These are phyloP conservation scores for Pristionchus pacificus DNA, from an alignment of 1,140 invertebrate species.

Conservation along the genomic window DNA sequence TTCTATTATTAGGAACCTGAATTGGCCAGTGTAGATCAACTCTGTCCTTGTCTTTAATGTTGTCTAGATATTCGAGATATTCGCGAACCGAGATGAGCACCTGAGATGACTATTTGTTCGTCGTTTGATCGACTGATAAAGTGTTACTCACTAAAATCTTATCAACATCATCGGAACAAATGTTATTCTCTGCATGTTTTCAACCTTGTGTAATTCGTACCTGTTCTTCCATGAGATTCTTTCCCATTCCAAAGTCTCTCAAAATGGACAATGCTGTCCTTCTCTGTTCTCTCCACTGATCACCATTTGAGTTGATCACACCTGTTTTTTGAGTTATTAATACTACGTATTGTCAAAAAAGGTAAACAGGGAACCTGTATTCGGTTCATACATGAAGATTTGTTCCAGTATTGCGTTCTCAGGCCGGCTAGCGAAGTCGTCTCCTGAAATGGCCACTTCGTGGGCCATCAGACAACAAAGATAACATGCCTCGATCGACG, in stretches of 20 bases:
- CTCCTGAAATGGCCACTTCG: neutral
- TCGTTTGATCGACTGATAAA: too few relatives aligned
- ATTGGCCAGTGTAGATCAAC: neutral
- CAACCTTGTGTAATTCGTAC: neutral
- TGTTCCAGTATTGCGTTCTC: neutral
- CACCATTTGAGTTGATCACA: neutral
- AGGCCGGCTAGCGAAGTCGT: neutral
- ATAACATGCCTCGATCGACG: neutral
- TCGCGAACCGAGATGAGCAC: neutral
- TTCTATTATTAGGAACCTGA: neutral
- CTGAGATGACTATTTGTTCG: too few relatives aligned
- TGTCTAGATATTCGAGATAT: neutral
- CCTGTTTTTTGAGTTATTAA: neutral
- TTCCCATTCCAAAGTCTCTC: neutral
- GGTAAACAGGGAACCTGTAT: too few relatives aligned
- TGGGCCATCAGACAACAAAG: neutral
- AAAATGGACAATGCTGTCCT: neutral
- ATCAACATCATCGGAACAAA: too few relatives aligned
- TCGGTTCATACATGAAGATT: neutral
- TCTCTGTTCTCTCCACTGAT: neutral
- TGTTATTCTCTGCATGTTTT: too few relatives aligned
- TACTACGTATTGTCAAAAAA: too few relatives aligned
- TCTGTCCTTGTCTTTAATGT: neutral
- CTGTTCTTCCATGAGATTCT: neutral
- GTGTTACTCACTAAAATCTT: too few relatives aligned